Percentiles rank a stretch among this genome's conserved stretches.
These are phyloP conservation scores for Drosophila busckii DNA, from an alignment of 1,140 invertebrate genomes.

Conservation along the genomic window DNA sequence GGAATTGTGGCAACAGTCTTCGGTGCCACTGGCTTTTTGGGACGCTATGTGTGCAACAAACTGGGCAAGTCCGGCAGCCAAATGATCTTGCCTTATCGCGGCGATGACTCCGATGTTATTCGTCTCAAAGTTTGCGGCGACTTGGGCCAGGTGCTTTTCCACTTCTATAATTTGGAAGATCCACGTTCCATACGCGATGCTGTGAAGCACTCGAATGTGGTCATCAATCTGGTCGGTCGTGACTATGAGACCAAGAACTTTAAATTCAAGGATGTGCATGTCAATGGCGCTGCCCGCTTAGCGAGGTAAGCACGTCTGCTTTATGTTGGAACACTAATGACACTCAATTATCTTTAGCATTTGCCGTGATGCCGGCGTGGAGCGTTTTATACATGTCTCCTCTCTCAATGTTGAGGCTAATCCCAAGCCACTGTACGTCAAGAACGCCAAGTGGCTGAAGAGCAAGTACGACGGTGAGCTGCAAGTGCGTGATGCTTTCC, in stretches of 20 bases:
- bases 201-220: constrained; percentile 97
- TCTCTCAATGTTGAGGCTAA: constrained; percentile 85
- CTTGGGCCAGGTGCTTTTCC: constrained; percentile 96
- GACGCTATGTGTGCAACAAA: constrained; percentile 90
- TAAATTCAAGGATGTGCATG: constrained; percentile 89
- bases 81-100: constrained; percentile 94
- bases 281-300: constrained; percentile 85
- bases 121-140: constrained; percentile 93
- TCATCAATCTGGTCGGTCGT: constrained; percentile 96
- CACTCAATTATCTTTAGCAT: constrained; percentile 81
- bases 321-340: background rate
- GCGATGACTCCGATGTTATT: constrained; percentile 88
- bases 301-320: constrained; percentile 82
- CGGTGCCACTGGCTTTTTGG: constrained; percentile 93
- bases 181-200: constrained; percentile 92
- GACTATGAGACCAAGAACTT: constrained; percentile 96
- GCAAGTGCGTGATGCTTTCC: constrained; percentile 95
- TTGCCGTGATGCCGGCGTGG: constrained; percentile 87
- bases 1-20: constrained; percentile 98
- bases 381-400: constrained; percentile 92
- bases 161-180: constrained; percentile 91
- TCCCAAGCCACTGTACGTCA: constrained; percentile 83
- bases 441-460: constrained; percentile 85
- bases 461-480: constrained; percentile 91
- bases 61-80: constrained; percentile 93